Conservation (phyloP, 2,797 vertebrate species). For the Hippopotamyrus pictus region DNA sequence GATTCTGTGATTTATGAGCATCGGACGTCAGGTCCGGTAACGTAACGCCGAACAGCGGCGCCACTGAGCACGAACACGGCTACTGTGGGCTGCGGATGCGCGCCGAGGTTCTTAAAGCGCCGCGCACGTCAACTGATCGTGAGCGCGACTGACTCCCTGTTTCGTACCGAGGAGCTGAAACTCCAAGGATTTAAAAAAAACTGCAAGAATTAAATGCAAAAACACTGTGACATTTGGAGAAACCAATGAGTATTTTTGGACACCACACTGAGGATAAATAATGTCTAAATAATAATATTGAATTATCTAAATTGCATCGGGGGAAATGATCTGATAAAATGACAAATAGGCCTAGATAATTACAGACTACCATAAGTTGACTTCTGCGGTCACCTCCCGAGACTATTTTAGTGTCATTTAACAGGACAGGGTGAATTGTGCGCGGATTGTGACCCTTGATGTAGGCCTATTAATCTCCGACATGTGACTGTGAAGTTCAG, state of each 20-base stretch:
- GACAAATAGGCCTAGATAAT: background rate
- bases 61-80: background rate
- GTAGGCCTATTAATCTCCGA: background rate
- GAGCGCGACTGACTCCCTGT: background rate
- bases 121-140: background rate
- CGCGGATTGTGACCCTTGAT: background rate
- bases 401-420: background rate
- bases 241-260: background rate
- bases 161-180: background rate
- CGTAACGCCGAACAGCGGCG: background rate
- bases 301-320: background rate
- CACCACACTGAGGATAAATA: background rate
- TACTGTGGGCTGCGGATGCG: no score
- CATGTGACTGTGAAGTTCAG: background rate
- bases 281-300: background rate
- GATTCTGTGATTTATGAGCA: background rate
- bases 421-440: background rate
- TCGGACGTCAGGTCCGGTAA: background rate
- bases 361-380: background rate
- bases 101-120: conserved; percentile 11
- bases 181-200: background rate
- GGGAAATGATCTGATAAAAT: background rate
- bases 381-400: background rate
- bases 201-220: background rate
- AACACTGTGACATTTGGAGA: background rate